Base-by-base conservation (phyloP, 1,140 invertebrate species). In the Goniozus legneri region DNA sequence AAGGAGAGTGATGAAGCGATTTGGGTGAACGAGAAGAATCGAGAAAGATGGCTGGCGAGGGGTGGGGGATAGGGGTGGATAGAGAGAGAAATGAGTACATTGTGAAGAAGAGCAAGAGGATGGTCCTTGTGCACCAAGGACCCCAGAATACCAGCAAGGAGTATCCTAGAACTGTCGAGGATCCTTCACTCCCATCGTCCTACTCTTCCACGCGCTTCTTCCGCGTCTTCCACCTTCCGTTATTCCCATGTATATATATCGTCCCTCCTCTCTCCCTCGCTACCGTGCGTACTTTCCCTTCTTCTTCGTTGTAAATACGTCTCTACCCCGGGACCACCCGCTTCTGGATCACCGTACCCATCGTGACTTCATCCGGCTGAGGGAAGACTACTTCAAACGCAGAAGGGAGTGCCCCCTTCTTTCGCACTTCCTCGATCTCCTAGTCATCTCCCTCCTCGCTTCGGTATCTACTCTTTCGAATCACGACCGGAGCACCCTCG, bases 141-240 rank as follows among this genome's bases (percentile, higher is more conserved):
- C 61, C 65, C 54, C 60, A 69, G 65, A 65, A 72, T 72, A 73
- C 64, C 50, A 42, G 53, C 58, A 60, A 69, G 65, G 67, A 75
- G 68, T 69, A 75, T 73, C 71, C 68, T 70, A 73, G 68, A 75
- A 60, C 60, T 55, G 58, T 75, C 53, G 69, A 75, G 72, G 62
- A 73, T 72, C 37, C 69, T 75, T 75, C 69, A 72, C 60, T 60
- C 55, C 52, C 66, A 60, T 68, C 62, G 54, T 49, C 55, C 50
- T 10, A n/a, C 10, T 58, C 56, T 56, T 50, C 54, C 47, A 53
- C 47, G 35, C 52, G 39, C 41, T 37, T 34, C 41, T 51, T 52
- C 44, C 21, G 20, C 43, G 20, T 14, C 22, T 4, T 18, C 39
- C 31, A 24, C 39, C 32, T 33, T 41, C 32, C 37, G 22, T 44